Evolutionary conservation across 1,140 invertebrate genomes (phyloP).

Genomic region (Trichonephila clavipes): DNA sequence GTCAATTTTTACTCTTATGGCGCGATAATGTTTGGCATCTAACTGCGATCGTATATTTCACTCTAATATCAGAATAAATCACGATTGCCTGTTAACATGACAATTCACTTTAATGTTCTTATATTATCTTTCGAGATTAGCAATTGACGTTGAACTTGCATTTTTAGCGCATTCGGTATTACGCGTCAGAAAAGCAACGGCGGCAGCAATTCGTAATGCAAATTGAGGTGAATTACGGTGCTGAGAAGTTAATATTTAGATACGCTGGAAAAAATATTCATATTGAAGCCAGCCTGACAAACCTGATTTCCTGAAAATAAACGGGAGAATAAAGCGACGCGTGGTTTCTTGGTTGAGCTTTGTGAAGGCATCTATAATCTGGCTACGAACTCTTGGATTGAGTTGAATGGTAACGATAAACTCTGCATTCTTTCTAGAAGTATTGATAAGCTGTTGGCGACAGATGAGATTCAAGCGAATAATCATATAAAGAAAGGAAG

Average conservation of each 20-base stretch:
- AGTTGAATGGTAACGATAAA: no score
- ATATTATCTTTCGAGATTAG: neutral
- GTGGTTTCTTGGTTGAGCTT: no score
- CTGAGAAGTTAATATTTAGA: neutral
- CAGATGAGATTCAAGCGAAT: no score
- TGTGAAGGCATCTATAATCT: no score
- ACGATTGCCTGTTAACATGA: neutral
- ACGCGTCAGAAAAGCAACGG: neutral
- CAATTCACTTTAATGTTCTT: neutral
- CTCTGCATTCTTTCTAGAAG: no score
- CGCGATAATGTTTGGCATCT: conserved; percentile 13
- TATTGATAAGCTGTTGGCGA: no score
- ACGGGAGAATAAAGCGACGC: neutral
- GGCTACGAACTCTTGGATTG: no score
- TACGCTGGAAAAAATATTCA: neutral
- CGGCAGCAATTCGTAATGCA: neutral
- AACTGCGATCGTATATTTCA: neutral
- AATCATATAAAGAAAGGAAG: no score
- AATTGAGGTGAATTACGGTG: neutral
- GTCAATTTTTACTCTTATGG: conserved; percentile 28
- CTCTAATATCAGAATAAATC: conserved; percentile 16
- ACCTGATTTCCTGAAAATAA: neutral
- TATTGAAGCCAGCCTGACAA: neutral
- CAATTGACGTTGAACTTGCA: neutral
- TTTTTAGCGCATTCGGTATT: neutral